Percentiles rank a stretch among this genome's conserved stretches.
Evolutionary conservation across 1,140 invertebrate genomes (phyloP).

Genomic region (Drosophila paulistorum): DNA sequence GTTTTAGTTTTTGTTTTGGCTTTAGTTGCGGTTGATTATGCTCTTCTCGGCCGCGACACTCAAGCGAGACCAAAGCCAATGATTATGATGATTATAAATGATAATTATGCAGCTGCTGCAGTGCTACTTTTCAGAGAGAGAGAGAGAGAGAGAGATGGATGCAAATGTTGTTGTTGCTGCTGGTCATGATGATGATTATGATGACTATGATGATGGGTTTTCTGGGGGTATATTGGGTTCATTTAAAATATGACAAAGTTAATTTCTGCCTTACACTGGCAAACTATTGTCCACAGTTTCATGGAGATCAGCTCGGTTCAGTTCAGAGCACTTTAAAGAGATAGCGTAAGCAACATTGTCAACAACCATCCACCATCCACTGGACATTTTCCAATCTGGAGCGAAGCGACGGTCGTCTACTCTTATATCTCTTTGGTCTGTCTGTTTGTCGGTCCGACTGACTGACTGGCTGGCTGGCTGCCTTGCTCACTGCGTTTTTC

Average conservation of each 20-base stretch:
- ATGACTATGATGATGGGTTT: slow-evolving; percentile 52
- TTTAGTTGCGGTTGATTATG: slow-evolving; percentile 72
- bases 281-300: slow-evolving; percentile 29
- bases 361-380: slow-evolving; percentile 67
- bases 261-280: slow-evolving; percentile 57
- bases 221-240: slow-evolving; percentile 31
- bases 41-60: slow-evolving; percentile 52
- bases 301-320: slow-evolving; percentile 22
- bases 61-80: slow-evolving; percentile 59
- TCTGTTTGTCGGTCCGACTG: slow-evolving; percentile 23
- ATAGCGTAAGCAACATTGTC: slow-evolving; percentile 53
- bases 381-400: slow-evolving; percentile 77
- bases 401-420: slow-evolving; percentile 51
- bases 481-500: slow-evolving; percentile 79
- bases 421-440: slow-evolving; percentile 37
- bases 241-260: slow-evolving; percentile 66
- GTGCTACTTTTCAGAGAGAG: slow-evolving; percentile 8
- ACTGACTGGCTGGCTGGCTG: slow-evolving; percentile 47
- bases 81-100: slow-evolving; percentile 62
- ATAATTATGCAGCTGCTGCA: slow-evolving; percentile 62
- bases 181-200: slow-evolving; percentile 25
- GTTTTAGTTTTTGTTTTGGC: slow-evolving; percentile 37
- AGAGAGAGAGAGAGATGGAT: neutral
- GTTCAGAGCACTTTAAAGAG: slow-evolving; percentile 17
- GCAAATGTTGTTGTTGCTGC: neutral